Base-by-base conservation (phyloP, 2,888 invertebrate genomes). In the Prosapia bicincta region DNA sequence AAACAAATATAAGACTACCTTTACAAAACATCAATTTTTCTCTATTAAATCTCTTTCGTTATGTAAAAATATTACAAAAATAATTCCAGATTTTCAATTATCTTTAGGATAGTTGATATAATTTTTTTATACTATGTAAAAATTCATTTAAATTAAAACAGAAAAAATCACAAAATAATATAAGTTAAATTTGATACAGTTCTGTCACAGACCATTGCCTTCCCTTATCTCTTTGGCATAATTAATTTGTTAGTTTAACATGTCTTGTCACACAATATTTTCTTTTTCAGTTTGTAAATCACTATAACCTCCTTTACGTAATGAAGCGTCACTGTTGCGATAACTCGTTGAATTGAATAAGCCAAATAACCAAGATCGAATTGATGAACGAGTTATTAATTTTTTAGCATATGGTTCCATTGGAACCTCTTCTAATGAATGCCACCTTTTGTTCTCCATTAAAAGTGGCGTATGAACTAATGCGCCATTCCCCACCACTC, bases 301-400 rank as follows among this genome's bases (percentile, higher is more conserved):
- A 74, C 84, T 85, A 81, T 88, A 89, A 65, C 88, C 88, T 69
- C 81, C 80, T 79, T 88, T 88, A 76, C 88, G 87, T 38, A 89
- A 83, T 13, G 89, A 89, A 26, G 87, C 85, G 80, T 88, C 88
- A 81, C 91, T 92, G 79, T 89, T 88, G 79, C 92, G 90, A 78
- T 92, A 86, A 75, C 91, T 91, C 81, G 89, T 90, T 77, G 91
- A 92, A 82, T 91, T 91, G 83, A 95, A 92, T 78, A 94, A 85
- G 81, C 92, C 92, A 67, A 92, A 89, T 82, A 94, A 85, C 93
- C 93, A 94, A 79, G 88, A 88, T 80, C 91, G 89, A 78, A 94
- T 88, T 26, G 92, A 90, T 81, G 90, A 89, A 76, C 90, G 88
- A 43, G 87, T 85, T 43, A 79, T 79, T 26, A 87, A 84, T 83